Percentiles rank a stretch among this genome's conserved stretches.
Conservation (phyloP, 2,888 invertebrate species). For the Pseudococcus jackbeardsleyi region DNA sequence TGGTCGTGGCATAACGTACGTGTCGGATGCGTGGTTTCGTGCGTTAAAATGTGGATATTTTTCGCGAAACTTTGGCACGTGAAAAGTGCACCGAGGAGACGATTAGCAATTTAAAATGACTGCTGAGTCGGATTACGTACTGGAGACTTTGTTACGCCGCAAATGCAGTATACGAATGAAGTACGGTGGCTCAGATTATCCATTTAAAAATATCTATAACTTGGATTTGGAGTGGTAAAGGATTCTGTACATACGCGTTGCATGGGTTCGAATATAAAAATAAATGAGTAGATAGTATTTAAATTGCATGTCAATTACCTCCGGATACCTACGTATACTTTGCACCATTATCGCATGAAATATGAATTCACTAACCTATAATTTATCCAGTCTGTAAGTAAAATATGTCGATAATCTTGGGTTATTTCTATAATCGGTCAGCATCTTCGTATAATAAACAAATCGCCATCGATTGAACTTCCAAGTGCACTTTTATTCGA, state of each 20-base stretch:
- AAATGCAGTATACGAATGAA: slow-evolving; percentile 35
- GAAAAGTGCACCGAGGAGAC: background rate
- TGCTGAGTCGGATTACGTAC: slow-evolving; percentile 19
- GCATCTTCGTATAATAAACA: too few relatives aligned
- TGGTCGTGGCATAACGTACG: background rate
- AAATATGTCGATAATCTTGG: background rate
- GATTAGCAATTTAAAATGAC: slow-evolving; percentile 9
- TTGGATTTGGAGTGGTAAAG: background rate
- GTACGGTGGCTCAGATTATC: background rate
- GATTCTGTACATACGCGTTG: background rate
- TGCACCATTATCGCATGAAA: background rate
- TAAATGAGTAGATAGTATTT: too few relatives aligned
- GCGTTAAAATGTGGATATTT: slow-evolving; percentile 24
- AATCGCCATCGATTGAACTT: too few relatives aligned
- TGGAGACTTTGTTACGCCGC: slow-evolving; percentile 41
- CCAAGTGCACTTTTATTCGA: too few relatives aligned
- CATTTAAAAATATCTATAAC: background rate
- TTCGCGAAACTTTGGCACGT: slow-evolving; percentile 22
- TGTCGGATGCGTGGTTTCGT: background rate
- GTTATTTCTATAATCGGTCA: background rate
- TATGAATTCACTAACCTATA: background rate
- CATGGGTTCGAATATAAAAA: background rate
- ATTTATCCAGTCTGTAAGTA: background rate
- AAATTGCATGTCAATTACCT: background rate
- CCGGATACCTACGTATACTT: background rate